Evolutionary conservation across 2,113 vertebrate species (phyloP).

Genomic region (Apodemus speciosus): DNA sequence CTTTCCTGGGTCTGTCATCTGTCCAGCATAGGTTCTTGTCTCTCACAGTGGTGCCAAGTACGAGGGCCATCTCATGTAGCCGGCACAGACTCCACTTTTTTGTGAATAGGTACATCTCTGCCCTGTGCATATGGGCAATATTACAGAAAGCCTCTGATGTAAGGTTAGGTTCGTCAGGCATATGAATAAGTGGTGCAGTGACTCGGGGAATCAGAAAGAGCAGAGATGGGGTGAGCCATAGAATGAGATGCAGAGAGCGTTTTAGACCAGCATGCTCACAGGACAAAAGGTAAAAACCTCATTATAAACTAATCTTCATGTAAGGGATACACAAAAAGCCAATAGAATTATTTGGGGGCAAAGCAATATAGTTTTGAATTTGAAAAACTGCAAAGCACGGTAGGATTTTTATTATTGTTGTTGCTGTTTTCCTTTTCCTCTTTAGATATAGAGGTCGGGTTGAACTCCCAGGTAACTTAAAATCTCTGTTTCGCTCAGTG

Average conservation of each 20-base stretch:
- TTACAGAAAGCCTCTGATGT: neutral
- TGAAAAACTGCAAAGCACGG: neutral
- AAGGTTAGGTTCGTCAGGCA: neutral
- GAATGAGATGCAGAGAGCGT: neutral
- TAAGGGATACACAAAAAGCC: neutral
- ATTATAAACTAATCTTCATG: neutral
- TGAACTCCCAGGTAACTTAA: constrained; percentile 84
- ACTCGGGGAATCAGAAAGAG: neutral
- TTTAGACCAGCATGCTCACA: neutral
- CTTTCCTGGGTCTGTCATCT: neutral
- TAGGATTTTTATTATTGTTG: neutral
- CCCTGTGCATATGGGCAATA: neutral
- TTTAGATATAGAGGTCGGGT: constrained; percentile 79
- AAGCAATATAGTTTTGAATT: neutral
- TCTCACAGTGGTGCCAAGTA: no score
- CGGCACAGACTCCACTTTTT: no score
- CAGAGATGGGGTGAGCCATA: neutral
- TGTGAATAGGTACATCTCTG: neutral
- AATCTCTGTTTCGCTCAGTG: constrained; percentile 82
- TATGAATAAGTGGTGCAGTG: neutral
- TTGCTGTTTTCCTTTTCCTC: constrained; percentile 51
- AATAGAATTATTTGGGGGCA: neutral
- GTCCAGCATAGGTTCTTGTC: neutral
- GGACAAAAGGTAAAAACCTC: neutral
- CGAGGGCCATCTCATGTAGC: no score